Conservation (phyloP, 2,113 vertebrate species). For the Parus major region DNA sequence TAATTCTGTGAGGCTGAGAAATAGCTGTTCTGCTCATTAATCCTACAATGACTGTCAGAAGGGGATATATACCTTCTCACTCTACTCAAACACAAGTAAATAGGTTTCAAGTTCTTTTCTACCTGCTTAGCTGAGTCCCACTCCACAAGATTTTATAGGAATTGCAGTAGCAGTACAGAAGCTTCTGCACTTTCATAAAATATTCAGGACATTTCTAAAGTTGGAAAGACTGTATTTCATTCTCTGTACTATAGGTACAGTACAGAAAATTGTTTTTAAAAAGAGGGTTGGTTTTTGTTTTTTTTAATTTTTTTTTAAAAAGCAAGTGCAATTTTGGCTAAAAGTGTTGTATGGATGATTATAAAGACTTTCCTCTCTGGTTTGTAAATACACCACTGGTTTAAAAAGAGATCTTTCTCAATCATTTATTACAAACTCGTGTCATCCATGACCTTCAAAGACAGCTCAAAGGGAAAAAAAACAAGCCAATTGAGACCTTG, state of each 20-base stretch:
- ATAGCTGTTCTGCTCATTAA: constrained; percentile 40
- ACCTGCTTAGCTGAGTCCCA: not conserved
- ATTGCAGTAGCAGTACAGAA: not conserved
- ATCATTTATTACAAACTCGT: not conserved
- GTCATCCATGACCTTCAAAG: not conserved
- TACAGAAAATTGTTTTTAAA: not conserved
- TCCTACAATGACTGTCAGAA: constrained; percentile 5
- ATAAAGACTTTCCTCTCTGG: not conserved
- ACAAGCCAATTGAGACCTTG: not conserved
- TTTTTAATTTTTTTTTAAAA: not conserved
- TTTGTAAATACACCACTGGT: not conserved
- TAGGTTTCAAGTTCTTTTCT: not conserved
- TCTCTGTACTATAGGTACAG: not conserved
- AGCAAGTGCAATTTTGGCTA: not conserved
- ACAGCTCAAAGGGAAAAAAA: not conserved
- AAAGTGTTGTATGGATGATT: not conserved
- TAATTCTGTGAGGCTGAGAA: constrained; percentile 11
- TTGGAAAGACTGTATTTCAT: not conserved
- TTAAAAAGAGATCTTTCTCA: not conserved
- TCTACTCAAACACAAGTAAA: not conserved
- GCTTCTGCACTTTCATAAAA: not conserved
- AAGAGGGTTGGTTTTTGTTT: accelerated
- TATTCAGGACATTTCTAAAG: not conserved
- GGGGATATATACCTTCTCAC: not conserved
- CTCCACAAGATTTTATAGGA: not conserved